phyloP scores from a whole-genome alignment of 2,113 vertebrate species.

The Asarcornis scutulata region DNA sequence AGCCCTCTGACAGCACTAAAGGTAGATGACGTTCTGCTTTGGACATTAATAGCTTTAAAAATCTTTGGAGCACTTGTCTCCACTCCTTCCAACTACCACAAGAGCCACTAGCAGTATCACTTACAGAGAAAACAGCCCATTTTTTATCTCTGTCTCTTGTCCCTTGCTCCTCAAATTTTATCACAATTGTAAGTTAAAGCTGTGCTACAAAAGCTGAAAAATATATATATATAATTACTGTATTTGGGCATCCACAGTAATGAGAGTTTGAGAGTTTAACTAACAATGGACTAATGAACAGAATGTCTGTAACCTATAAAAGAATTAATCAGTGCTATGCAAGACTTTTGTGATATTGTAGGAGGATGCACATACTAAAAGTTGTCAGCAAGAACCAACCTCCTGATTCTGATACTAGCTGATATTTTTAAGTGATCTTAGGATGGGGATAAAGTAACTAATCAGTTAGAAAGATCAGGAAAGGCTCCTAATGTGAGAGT shows the following conservation, averaged over 20 bases:
- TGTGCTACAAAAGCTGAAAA: neutral
- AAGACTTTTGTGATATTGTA: neutral
- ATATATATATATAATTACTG: neutral
- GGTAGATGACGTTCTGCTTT: neutral
- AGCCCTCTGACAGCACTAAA: neutral
- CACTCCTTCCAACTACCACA: neutral
- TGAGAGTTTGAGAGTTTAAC: neutral
- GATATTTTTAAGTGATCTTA: neutral
- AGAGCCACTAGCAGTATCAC: neutral
- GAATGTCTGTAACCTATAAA: neutral
- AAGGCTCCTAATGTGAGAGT: neutral
- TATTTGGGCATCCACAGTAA: neutral
- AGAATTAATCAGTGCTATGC: neutral
- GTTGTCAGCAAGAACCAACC: neutral
- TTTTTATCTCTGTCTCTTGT: neutral
- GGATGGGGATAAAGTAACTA: neutral
- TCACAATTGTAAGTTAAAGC: neutral
- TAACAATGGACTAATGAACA: neutral
- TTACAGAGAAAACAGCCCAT: neutral
- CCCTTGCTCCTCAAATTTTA: neutral
- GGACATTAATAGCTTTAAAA: neutral
- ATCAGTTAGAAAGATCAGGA: neutral
- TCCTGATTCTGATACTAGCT: neutral
- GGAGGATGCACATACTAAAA: neutral
- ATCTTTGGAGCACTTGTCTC: neutral